Percentiles rank a stretch among this genome's conserved stretches.
phyloP scores from a whole-genome alignment of 1,140 invertebrate species.

The Metopolophium dirhodum region DNA sequence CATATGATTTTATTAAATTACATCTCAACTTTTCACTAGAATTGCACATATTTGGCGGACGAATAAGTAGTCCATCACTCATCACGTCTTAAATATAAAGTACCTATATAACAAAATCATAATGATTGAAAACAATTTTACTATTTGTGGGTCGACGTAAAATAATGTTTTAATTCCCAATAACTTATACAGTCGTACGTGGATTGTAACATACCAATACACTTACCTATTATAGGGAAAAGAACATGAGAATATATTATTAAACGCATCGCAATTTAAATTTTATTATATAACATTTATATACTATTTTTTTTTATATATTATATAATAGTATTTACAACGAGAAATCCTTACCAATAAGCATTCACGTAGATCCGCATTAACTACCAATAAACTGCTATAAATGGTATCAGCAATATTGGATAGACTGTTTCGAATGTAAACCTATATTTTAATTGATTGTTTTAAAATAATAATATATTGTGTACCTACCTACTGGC shows the following conservation, averaged over 20 bases:
- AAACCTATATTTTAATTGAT: not conserved
- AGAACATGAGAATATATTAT: not conserved
- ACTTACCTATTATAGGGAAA: not conserved
- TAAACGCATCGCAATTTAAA: not conserved
- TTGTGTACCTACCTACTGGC: not conserved
- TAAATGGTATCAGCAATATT: not conserved
- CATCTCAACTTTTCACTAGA: not conserved
- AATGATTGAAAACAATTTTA: not conserved
- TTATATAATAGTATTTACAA: not conserved
- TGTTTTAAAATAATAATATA: not conserved
- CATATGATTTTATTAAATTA: conserved; percentile 12
- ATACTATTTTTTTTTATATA: not conserved
- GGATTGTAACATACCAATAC: not conserved
- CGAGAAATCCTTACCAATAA: not conserved
- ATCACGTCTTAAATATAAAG: not conserved
- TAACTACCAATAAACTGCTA: not conserved
- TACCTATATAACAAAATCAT: not conserved
- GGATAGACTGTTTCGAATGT: not conserved
- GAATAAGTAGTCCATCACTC: not conserved
- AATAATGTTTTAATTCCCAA: not conserved
- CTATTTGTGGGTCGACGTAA: not conserved
- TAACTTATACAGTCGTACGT: not conserved
- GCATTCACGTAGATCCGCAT: not conserved
- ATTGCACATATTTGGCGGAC: not conserved
- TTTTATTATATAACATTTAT: not conserved